Conservation (phyloP, 1,140 invertebrate genomes). For the Kradibia gibbosae region DNA sequence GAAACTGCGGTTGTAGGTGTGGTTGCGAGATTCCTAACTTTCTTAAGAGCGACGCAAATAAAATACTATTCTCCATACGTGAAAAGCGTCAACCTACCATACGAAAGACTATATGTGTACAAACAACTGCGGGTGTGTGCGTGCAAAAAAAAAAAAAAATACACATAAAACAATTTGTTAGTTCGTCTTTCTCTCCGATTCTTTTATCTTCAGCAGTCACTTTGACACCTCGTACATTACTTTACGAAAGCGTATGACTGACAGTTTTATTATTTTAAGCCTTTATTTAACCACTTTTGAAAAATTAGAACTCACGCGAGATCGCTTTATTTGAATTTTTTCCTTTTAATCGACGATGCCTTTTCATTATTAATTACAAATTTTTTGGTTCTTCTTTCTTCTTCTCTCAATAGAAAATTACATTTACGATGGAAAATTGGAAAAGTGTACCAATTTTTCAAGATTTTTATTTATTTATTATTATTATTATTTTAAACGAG, state of each 20-base stretch:
- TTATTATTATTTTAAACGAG: too few species aligned
- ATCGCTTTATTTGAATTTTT: constrained; percentile 9
- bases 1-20: constrained; percentile 31
- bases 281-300: background rate
- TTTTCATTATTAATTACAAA: too few species aligned
- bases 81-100: background rate
- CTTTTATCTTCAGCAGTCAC: constrained; percentile 15
- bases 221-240: constrained; percentile 37
- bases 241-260: constrained; percentile 22
- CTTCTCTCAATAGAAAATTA: background rate
- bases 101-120: background rate
- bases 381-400: too few species aligned
- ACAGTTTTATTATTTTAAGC: constrained; percentile 9
- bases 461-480: too few species aligned
- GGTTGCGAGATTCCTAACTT: background rate
- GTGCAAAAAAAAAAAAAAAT: background rate
- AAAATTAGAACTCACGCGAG: background rate
- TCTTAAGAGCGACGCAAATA: background rate
- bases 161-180: background rate
- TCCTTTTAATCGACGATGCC: background rate
- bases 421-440: background rate
- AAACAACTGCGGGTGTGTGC: too few species aligned
- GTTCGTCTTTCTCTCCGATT: background rate
- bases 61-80: constrained; percentile 1
- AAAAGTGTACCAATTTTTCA: too few species aligned